Percentiles rank a stretch among this genome's conserved stretches.
These are phyloP conservation scores for Leptothorax acervorum DNA, from an alignment of 2,888 invertebrate genomes.

Conservation along the genomic window DNA sequence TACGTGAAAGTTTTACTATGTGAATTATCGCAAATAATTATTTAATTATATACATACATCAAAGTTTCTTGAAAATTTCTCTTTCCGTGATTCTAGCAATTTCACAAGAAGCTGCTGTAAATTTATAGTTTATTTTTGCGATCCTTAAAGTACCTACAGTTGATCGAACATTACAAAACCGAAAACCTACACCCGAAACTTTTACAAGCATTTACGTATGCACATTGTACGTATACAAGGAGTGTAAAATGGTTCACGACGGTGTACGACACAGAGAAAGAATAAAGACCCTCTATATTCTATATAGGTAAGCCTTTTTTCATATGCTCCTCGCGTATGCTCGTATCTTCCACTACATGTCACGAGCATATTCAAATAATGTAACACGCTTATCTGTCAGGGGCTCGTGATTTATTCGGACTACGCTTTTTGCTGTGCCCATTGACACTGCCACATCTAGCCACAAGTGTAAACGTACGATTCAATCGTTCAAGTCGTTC, in stretches of 20 bases:
- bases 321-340: neutral
- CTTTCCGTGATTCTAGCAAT: neutral
- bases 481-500: constrained; percentile 10
- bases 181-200: neutral
- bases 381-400: constrained; percentile 68
- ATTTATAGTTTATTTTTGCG: neutral
- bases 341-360: constrained; percentile 48
- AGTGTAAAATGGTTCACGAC: constrained; percentile 19
- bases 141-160: neutral
- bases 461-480: constrained; percentile 28
- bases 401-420: constrained; percentile 70
- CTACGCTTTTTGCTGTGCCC: constrained; percentile 73
- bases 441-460: constrained; percentile 61
- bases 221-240: neutral
- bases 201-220: neutral
- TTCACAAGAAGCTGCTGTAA: neutral
- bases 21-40: neutral
- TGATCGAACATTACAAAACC: neutral
- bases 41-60: neutral
- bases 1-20: neutral
- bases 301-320: neutral
- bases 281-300: constrained; percentile 33
- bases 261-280: constrained; percentile 3
- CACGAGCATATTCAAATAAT: constrained; percentile 68
- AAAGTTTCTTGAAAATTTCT: neutral